phyloP scores from a whole-genome alignment of 2,797 vertebrate species.

The Phylloscopus collybita region DNA sequence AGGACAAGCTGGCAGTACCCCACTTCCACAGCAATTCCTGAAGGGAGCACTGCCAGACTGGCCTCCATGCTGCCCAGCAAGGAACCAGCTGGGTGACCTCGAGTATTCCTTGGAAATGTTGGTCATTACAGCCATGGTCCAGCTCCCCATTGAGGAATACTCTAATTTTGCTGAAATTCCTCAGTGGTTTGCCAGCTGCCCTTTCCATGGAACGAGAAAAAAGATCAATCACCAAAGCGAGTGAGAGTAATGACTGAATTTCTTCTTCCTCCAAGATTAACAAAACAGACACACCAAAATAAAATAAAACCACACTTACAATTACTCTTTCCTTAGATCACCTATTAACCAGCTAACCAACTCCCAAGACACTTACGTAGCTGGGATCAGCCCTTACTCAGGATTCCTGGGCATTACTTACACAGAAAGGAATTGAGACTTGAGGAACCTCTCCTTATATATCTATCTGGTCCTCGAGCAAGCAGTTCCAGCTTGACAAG shows the following conservation, averaged over 20 bases:
- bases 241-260: background rate
- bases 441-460: conserved; percentile 18
- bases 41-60: background rate
- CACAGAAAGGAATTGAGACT: conserved; percentile 31
- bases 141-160: background rate
- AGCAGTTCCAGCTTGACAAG: background rate
- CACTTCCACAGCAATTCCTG: background rate
- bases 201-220: background rate
- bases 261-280: conserved; percentile 11
- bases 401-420: conserved; percentile 37
- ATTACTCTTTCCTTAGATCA: conserved; percentile 25
- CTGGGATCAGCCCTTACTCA: background rate
- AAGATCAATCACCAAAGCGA: background rate
- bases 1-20: background rate
- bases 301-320: conserved; percentile 3
- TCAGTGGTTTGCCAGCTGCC: background rate
- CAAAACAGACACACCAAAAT: conserved; percentile 1
- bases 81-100: background rate
- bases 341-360: background rate
- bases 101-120: background rate
- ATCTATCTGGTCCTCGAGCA: background rate
- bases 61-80: background rate
- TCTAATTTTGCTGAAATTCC: background rate
- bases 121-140: background rate
- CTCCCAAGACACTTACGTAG: background rate